Evolutionary conservation across 2,113 vertebrate species (phyloP).

Genomic region (Megaceryle torquata): DNA sequence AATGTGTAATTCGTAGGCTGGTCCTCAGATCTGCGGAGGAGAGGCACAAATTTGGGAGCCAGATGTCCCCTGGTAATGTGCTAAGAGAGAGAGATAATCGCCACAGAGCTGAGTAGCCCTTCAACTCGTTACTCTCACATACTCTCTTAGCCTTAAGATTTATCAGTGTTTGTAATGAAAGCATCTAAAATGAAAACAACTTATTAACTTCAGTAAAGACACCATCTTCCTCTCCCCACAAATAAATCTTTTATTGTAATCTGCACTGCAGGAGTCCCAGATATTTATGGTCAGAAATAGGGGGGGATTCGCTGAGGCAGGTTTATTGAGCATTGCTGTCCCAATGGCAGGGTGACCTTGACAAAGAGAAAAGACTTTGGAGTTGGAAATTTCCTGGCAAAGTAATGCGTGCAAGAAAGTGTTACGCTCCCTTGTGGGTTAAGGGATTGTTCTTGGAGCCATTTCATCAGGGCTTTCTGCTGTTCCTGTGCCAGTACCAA

Average conservation of each 20-base stretch:
- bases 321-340: background rate
- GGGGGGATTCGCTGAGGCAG: background rate
- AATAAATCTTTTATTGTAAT: conserved; percentile 53
- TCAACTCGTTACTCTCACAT: conserved; percentile 52
- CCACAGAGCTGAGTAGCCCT: conserved; percentile 36
- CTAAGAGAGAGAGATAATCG: conserved; percentile 65
- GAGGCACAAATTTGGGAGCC: conserved; percentile 64
- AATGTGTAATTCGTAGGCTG: conserved; percentile 72
- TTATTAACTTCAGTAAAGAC: conserved; percentile 53
- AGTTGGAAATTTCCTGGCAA: background rate
- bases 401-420: background rate
- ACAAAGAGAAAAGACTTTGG: background rate
- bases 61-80: conserved; percentile 43
- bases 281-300: background rate
- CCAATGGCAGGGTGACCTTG: conserved; percentile 42
- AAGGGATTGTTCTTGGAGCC: background rate
- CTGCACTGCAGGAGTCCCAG: background rate
- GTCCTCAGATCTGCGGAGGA: conserved; percentile 48
- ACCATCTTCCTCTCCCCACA: conserved; percentile 16
- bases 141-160: conserved; percentile 61
- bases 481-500: background rate
- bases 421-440: background rate
- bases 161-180: conserved; percentile 67
- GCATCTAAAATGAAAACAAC: conserved; percentile 48
- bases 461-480: background rate